Base-by-base conservation (phyloP, 2,888 invertebrate genomes). In the Drosophila hamatofila region DNA sequence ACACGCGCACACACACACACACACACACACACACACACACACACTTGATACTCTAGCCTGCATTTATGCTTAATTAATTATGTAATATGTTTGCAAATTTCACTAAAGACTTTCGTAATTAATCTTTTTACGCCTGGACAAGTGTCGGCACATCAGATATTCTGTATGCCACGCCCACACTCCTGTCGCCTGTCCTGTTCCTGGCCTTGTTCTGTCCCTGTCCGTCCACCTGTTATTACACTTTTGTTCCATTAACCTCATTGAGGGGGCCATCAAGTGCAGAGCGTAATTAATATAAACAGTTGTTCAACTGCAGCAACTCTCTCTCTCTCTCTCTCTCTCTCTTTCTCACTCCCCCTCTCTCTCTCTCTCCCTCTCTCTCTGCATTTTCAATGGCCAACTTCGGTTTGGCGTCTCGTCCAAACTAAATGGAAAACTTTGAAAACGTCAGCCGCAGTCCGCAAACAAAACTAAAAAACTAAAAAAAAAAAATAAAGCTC, bases 21-120 rank as follows among this genome's bases (percentile, higher is more conserved):
- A 27, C 27, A 27, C 27, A 27, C 27, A 27, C 27, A 27, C 27
- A 5, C 27, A 27, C 27, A 12, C 33, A 12, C 30, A 1, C 49
- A 44, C 33, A 62, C 23, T 55, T 58, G 61, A 59, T 75, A 54
- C 30, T 7, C 42, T 39, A 12, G 33, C 30, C 8, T 16, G 12
- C 21, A 55, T 12, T 16, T 49, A 39, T 69, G 57, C n/a, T 65
- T 37, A 44, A 54, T 57, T 66, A 59, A 78, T 79, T 78, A 64
- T 52, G 39, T 52, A 33, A 66, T 72, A 66, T 72, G 78, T 65
- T 42, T 59, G 57, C 48, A 44, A 67, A 58, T 60, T 35, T 18
- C 33, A 35, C 75, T 78, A 75, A 78, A 75, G 66, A 68, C 65
- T 54, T 60, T 9, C 21, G 75, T 64, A 75, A 78, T 75, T 78